Conservation (phyloP, 2,113 vertebrate genomes). For the Promerops cafer region DNA sequence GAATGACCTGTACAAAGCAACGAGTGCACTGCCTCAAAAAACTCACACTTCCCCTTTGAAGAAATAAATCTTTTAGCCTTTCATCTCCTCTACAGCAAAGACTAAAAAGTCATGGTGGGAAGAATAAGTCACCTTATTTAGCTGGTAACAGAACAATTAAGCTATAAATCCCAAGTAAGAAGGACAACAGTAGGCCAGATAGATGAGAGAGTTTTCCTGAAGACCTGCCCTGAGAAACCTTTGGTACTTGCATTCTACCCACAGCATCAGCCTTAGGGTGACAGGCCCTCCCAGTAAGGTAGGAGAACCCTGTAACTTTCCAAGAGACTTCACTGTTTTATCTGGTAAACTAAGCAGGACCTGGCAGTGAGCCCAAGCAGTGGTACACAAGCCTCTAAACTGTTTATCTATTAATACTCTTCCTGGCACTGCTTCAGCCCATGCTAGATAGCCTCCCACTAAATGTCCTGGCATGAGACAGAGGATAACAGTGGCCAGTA, state of each 20-base stretch:
- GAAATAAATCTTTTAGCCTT: neutral
- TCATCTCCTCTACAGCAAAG: neutral
- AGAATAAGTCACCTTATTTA: neutral
- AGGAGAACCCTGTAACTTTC: neutral
- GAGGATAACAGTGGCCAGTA: neutral
- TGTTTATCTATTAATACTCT: slow-evolving; percentile 33
- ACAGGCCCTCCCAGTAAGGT: neutral
- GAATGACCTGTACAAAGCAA: neutral
- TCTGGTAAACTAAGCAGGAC: neutral
- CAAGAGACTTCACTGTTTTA: neutral
- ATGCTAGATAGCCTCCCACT: slow-evolving; percentile 19
- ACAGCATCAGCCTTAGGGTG: neutral
- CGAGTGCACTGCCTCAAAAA: neutral
- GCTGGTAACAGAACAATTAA: neutral
- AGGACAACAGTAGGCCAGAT: neutral
- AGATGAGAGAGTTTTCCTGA: neutral
- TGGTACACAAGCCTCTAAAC: neutral
- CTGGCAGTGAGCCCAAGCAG: neutral
- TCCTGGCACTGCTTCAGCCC: slow-evolving; percentile 1
- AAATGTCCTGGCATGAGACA: neutral
- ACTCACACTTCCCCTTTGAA: neutral
- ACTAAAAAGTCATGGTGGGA: neutral
- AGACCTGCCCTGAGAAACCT: neutral
- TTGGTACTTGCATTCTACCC: neutral
- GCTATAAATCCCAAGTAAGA: neutral